Evolutionary conservation across 2,113 vertebrate species (phyloP).

Genomic region (Rhynchomys soricoides): DNA sequence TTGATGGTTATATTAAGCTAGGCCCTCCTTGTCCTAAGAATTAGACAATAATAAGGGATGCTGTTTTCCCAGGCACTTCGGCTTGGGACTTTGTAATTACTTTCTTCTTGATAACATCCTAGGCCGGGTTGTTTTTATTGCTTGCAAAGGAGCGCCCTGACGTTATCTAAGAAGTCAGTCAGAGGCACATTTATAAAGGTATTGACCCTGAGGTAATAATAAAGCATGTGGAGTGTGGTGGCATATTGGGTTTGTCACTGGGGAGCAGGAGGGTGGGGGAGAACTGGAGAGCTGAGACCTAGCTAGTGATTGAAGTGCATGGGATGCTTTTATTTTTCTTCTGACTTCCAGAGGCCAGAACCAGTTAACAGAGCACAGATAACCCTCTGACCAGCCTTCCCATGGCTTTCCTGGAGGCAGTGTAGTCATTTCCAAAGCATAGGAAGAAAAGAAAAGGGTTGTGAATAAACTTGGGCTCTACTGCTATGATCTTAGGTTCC

Average conservation of each 20-base stretch:
- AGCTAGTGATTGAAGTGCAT: not conserved
- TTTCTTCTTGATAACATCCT: constrained; percentile 65
- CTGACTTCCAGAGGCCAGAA: not conserved
- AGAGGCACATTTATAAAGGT: constrained; percentile 56
- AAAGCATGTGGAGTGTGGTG: constrained; percentile 25
- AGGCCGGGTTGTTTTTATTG: constrained; percentile 72
- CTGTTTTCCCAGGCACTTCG: constrained; percentile 15
- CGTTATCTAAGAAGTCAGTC: constrained; percentile 68
- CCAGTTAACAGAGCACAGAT: not conserved
- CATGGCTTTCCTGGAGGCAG: not conserved
- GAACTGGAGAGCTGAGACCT: not conserved
- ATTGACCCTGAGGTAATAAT: constrained; percentile 76
- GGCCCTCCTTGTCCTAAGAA: constrained; percentile 3
- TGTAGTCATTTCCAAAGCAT: not conserved
- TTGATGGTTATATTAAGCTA: constrained; percentile 9
- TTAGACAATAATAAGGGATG: constrained; percentile 26
- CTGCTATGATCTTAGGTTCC: not conserved
- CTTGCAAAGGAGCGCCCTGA: constrained; percentile 70
- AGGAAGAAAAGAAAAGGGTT: not conserved
- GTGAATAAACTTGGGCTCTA: not conserved
- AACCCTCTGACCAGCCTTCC: not conserved
- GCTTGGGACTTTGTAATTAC: constrained; percentile 69
- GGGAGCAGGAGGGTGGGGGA: not conserved
- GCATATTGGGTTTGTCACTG: constrained; percentile 37
- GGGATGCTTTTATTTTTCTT: not conserved